Evolutionary conservation across 37 sponge, comb jelly and placozoan species (phyloP).

Genomic region (Cladorhizidae sp.): DNA sequence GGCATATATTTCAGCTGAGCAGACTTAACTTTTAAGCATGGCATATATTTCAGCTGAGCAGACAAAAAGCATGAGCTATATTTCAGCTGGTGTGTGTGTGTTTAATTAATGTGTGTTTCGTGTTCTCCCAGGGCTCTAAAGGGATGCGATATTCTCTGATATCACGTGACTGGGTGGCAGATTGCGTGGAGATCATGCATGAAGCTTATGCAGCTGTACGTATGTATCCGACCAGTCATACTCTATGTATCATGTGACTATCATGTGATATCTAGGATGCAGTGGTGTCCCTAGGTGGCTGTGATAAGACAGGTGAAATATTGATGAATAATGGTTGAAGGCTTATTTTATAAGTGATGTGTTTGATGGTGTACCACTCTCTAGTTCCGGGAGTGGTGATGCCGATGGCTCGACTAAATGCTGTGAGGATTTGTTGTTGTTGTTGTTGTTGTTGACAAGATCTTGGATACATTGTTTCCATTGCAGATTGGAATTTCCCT

Average conservation of each 20-base stretch:
- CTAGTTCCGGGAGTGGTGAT: slow-evolving; percentile 78
- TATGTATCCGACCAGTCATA: neutral
- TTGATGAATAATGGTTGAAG: neutral
- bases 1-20: no score
- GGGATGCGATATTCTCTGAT: slow-evolving; percentile 82
- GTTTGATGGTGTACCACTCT: neutral
- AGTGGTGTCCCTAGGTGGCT: slow-evolving; percentile 65
- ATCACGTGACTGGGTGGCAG: slow-evolving; percentile 76
- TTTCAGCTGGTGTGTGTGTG: no score
- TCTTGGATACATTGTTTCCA: neutral
- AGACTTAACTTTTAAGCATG: no score
- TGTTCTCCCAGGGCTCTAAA: slow-evolving; percentile 38
- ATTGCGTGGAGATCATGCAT: slow-evolving; percentile 81
- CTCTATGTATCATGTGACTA: neutral
- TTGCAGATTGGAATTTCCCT: slow-evolving; percentile 52
- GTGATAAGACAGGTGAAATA: slow-evolving; percentile 63
- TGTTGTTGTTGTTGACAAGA: neutral
- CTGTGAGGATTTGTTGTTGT: slow-evolving; percentile 27
- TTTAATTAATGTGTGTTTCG: no score
- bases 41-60: no score
- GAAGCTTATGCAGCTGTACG: slow-evolving; percentile 71
- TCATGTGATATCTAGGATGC: slow-evolving; percentile 52
- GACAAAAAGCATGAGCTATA: no score
- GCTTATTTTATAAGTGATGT: neutral
- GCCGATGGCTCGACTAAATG: slow-evolving; percentile 74